Evolutionary conservation across 2,888 invertebrate genomes (phyloP).

Genomic region (Lasioglossum marginatum): DNA sequence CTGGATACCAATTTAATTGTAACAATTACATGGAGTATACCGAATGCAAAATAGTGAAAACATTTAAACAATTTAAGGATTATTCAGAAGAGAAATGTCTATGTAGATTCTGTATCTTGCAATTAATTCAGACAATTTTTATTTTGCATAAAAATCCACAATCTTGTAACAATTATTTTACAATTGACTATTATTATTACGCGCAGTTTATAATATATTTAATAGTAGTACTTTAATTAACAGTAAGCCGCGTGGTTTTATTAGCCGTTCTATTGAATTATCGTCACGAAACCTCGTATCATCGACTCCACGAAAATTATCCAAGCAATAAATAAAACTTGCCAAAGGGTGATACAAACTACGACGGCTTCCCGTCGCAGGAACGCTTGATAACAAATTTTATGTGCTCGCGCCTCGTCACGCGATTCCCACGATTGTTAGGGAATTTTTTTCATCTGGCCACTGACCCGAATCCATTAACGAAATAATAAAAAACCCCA

Average conservation of each 20-base stretch:
- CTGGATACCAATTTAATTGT: too few relatives aligned
- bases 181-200: neutral
- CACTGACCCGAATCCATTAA: conserved; percentile 54
- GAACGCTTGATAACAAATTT: conserved; percentile 56
- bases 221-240: neutral
- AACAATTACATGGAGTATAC: neutral
- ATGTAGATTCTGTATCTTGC: too few relatives aligned
- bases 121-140: too few relatives aligned
- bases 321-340: conserved; percentile 28
- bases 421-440: conserved; percentile 60
- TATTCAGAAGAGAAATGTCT: neutral
- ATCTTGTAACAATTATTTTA: too few relatives aligned
- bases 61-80: neutral
- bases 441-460: conserved; percentile 46
- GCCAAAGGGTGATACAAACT: conserved; percentile 10
- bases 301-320: conserved; percentile 22
- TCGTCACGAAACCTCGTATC: conserved; percentile 14
- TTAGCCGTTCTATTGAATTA: conserved; percentile 10
- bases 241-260: neutral
- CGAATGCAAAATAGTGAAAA: neutral
- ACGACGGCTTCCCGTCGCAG: conserved; percentile 12
- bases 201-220: neutral
- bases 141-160: too few relatives aligned
- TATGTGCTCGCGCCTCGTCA: conserved; percentile 42
- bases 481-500: conserved; percentile 61